phyloP scores from a whole-genome alignment of 1,140 invertebrate genomes.

The Eriosoma lanigerum region DNA sequence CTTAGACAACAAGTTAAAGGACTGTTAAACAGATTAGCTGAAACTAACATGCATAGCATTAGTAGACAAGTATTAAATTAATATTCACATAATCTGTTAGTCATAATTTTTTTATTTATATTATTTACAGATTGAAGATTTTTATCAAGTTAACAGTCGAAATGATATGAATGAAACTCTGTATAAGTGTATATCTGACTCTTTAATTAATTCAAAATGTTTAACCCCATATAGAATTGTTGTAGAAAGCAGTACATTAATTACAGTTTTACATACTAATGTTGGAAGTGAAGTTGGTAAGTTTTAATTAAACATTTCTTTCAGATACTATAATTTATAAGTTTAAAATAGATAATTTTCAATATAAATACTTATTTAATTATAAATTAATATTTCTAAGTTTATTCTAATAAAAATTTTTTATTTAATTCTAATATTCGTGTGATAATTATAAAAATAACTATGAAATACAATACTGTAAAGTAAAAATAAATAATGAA shows the following conservation, averaged over 20 bases:
- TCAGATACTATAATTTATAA: background rate
- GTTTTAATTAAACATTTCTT: constrained; percentile 55
- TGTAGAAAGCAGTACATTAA: constrained; percentile 79
- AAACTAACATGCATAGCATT: constrained; percentile 84
- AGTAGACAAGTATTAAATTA: constrained; percentile 62
- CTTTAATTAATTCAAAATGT: constrained; percentile 64
- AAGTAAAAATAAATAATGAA: too few species aligned
- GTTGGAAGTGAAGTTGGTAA: constrained; percentile 86
- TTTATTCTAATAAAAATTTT: too few species aligned
- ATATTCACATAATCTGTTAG: constrained; percentile 9
- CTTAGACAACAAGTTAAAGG: constrained; percentile 83
- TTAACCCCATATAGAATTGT: constrained; percentile 76
- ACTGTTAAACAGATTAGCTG: constrained; percentile 82
- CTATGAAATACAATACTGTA: too few species aligned
- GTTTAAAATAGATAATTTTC: background rate
- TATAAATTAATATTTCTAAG: too few species aligned
- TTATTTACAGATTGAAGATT: constrained; percentile 67
- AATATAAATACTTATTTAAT: background rate
- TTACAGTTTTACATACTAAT: constrained; percentile 85
- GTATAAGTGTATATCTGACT: constrained; percentile 69
- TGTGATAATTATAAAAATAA: too few species aligned
- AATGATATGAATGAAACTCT: constrained; percentile 81
- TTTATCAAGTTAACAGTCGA: constrained; percentile 76
- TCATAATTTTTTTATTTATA: constrained; percentile 33
- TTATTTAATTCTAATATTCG: too few species aligned